phyloP scores from a whole-genome alignment of 37 sponge, comb jelly and placozoan species.

The Theonella swinhoei region DNA sequence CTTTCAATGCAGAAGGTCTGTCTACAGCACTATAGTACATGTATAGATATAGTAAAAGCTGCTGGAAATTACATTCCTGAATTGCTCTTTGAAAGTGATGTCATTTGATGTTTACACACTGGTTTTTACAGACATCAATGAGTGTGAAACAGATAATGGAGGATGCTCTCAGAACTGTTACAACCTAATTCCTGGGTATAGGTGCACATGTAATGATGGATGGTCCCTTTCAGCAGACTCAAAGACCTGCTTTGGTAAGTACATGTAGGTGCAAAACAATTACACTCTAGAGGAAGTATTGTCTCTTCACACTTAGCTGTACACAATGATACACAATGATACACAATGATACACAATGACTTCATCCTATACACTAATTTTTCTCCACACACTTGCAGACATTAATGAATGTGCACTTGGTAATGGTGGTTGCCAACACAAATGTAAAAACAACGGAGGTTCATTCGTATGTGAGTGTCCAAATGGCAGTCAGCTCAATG shows the following conservation, averaged over 20 bases:
- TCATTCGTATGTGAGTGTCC: slow-evolving; percentile 49
- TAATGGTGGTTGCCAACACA: slow-evolving; percentile 64
- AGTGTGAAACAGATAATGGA: slow-evolving; percentile 22
- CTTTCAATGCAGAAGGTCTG: not conserved
- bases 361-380: not conserved
- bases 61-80: too few relatives aligned
- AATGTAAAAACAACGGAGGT: slow-evolving; percentile 72
- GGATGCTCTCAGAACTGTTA: slow-evolving; percentile 49
- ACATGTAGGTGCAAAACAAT: not conserved
- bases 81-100: not conserved
- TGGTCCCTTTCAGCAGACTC: slow-evolving; percentile 56
- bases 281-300: not conserved
- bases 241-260: slow-evolving; percentile 61
- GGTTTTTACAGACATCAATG: slow-evolving; percentile 29
- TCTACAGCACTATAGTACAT: not conserved
- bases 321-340: not conserved
- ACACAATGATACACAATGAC: not conserved
- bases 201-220: slow-evolving; percentile 49
- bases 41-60: too few relatives aligned
- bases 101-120: not conserved
- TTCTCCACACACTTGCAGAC: slow-evolving; percentile 30
- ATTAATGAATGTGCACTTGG: slow-evolving; percentile 71
- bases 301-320: not conserved
- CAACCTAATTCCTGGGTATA: slow-evolving; percentile 38
- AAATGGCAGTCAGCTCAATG: slow-evolving; percentile 9